Evolutionary conservation across 1,140 invertebrate genomes (phyloP).

Genomic region (Myzus persicae): DNA sequence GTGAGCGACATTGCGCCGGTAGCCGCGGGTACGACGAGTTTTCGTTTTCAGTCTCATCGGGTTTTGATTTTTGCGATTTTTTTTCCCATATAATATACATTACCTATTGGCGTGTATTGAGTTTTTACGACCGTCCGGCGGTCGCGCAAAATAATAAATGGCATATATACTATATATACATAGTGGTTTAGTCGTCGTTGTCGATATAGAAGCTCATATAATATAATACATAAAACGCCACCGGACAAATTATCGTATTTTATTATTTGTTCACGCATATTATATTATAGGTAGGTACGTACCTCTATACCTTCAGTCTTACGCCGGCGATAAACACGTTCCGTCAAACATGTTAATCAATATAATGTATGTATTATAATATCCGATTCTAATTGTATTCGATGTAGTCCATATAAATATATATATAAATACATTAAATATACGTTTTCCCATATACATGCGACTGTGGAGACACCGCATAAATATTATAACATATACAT

Average conservation of each 20-base stretch:
- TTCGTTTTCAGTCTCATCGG: neutral
- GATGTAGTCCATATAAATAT: neutral
- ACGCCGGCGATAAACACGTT: constrained; percentile 34
- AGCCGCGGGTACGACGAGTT: neutral
- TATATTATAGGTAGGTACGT: neutral
- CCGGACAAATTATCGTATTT: constrained; percentile 43
- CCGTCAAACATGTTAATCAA: constrained; percentile 48
- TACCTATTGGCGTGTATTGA: too few species aligned
- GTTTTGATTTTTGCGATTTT: constrained; percentile 5
- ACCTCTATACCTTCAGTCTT: neutral
- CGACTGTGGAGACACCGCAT: neutral
- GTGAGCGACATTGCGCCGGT: neutral
- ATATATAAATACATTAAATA: neutral
- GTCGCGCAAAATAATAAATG: neutral
- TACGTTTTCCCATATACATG: neutral
- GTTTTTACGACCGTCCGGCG: neutral
- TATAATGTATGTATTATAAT: neutral
- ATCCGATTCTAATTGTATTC: constrained; percentile 36
- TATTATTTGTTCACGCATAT: constrained; percentile 28
- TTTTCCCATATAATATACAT: neutral
- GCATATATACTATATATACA: too few species aligned
- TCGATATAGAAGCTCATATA: neutral
- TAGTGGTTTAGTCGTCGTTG: neutral
- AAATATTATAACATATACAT: neutral
- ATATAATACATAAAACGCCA: neutral